These are phyloP conservation scores for Psittacus erithacus DNA, from an alignment of 2,113 vertebrate genomes.

Conservation along the genomic window DNA sequence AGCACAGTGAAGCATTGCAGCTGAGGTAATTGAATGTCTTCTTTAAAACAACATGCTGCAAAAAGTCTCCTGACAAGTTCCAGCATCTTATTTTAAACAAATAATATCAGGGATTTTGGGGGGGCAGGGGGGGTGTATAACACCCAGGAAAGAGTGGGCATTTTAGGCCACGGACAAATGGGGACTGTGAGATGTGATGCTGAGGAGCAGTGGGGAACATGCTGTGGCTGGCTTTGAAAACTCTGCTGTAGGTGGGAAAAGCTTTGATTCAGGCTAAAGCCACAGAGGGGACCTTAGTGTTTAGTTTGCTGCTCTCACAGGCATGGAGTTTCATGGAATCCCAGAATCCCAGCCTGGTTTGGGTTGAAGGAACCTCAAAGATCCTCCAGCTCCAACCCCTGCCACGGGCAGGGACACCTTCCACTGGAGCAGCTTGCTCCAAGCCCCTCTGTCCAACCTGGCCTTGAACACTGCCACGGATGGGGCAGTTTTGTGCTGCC, in stretches of 20 bases:
- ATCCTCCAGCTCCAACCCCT: neutral
- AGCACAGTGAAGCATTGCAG: slow-evolving; percentile 39
- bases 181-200: neutral
- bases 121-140: too few species aligned
- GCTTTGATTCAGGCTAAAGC: neutral
- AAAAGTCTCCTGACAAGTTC: slow-evolving; percentile 40
- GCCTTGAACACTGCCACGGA: neutral
- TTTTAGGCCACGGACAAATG: neutral
- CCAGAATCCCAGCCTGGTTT: neutral
- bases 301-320: neutral
- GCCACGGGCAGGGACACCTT: neutral
- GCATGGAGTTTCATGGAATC: neutral
- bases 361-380: neutral
- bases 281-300: accelerated
- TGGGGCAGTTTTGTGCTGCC: accelerated
- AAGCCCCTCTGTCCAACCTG: neutral
- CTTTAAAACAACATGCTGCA: slow-evolving; percentile 56
- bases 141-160: neutral
- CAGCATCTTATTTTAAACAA: slow-evolving; percentile 24
- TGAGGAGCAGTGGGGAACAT: accelerated
- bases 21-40: slow-evolving; percentile 66
- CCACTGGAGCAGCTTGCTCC: neutral
- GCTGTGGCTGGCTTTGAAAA: neutral
- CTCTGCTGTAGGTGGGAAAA: neutral
- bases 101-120: accelerated